Evolutionary conservation across 2,797 vertebrate genomes (phyloP), one percentile per base, ranked within the genome.

Genomic region (Otus scops): DNA sequence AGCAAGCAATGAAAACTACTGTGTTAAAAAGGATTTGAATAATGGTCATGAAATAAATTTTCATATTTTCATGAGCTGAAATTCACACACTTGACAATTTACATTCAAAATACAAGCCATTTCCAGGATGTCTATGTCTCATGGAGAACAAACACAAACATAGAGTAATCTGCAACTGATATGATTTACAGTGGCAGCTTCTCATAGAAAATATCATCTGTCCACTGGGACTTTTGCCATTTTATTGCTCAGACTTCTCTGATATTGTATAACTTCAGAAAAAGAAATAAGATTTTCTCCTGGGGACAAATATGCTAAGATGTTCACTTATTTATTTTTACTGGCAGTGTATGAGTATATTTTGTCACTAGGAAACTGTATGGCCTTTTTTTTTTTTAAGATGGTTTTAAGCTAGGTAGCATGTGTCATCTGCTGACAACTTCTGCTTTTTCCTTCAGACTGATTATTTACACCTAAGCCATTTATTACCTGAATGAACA

Each of bases 231-330:
- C 39, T 91, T 94, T 28, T 88, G 87, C 65, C 89, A 79, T 93
- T 89, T 85, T 79, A 84, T 90, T 96, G 70, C 70, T 94, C 79
- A 92, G 47, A 82, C 22, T 67, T 41, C 22, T 91, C 30, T 83
- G 14, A 26, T 88, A 63, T 73, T 36, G 59, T 76, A 74, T 67
- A 93, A 90, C 43, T 94, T 78, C 63, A 45, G 20, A 89, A 68
- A 92, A 92, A 56, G 30, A 88, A 94, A 73, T 45, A 73, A 69
- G 39, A 32, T 86, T 88, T 96, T 84, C 73, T 92, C 87, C n/a
- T 24, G 28, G 43, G 47, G 28, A 60, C 21, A 95, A 65, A 94
- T 79, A 92, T 48, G 19, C n/a, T 84, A 84, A 90, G 41, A 71
- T 2, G 1, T 67, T 93, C 3, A 34, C 7, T 76, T 81, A 65